These are phyloP conservation scores for Chrysolina americana DNA, from an alignment of 2,888 invertebrate genomes.

Conservation along the genomic window DNA sequence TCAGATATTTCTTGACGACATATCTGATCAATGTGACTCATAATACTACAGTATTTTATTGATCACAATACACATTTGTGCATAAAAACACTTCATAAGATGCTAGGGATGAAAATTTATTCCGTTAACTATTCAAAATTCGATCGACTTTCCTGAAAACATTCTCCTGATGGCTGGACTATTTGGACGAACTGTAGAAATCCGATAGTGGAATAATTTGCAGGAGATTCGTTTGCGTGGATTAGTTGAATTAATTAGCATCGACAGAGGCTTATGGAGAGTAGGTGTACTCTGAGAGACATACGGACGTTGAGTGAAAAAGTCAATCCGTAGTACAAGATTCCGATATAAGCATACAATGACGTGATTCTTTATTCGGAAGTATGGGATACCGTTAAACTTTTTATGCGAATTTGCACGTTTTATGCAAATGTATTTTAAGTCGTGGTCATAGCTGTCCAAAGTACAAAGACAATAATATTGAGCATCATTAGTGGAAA, in stretches of 20 bases:
- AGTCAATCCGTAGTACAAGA: constrained; percentile 53
- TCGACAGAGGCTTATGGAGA: constrained; percentile 3
- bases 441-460: constrained; percentile 58
- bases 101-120: background rate
- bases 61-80: too few species aligned
- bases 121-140: background rate
- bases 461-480: constrained; percentile 55
- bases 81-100: too few species aligned
- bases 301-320: constrained; percentile 50
- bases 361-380: constrained; percentile 64
- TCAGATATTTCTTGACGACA: too few species aligned
- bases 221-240: constrained; percentile 13
- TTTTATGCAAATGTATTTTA: constrained; percentile 52
- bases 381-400: constrained; percentile 57
- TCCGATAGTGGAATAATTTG: constrained; percentile 11
- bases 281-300: constrained; percentile 51
- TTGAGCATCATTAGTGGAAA: constrained; percentile 54
- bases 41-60: too few species aligned
- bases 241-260: constrained; percentile 19
- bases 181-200: background rate
- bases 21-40: too few species aligned
- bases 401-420: constrained; percentile 63
- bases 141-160: background rate
- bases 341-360: constrained; percentile 66
- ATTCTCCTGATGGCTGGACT: background rate